These are phyloP conservation scores for Frankliniella intonsa DNA, from an alignment of 2,888 invertebrate species.

Conservation along the genomic window DNA sequence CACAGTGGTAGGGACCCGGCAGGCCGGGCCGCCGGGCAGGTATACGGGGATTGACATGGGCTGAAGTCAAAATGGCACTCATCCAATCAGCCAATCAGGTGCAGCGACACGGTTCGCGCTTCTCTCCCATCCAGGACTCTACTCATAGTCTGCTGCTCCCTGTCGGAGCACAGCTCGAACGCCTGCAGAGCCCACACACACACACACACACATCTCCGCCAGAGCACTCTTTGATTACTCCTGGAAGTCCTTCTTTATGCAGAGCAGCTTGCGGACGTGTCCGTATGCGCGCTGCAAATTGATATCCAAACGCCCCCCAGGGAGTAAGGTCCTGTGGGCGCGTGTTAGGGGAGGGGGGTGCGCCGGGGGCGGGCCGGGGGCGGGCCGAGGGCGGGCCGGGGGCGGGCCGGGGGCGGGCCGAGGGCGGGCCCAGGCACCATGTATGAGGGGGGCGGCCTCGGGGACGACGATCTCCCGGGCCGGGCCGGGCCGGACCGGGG, in stretches of 20 bases:
- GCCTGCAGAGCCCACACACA: neutral
- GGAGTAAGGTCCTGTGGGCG: neutral
- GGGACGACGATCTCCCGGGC: neutral
- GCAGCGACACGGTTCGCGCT: too few species aligned
- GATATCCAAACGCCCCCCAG: slow-evolving; percentile 2
- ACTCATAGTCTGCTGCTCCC: too few species aligned
- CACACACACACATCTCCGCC: neutral
- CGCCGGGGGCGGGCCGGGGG: neutral
- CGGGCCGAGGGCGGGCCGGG: neutral
- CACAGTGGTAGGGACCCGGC: too few species aligned
- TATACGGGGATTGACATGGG: too few species aligned
- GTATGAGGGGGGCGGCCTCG: neutral
- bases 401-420: neutral
- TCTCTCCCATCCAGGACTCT: too few species aligned
- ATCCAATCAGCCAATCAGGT: too few species aligned
- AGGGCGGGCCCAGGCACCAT: neutral
- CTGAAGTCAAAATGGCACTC: too few species aligned
- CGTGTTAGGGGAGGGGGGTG: neutral
- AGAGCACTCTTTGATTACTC: neutral
- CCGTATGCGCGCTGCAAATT: slow-evolving; percentile 1
- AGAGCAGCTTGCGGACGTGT: neutral
- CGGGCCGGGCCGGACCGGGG: neutral
- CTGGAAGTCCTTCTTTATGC: neutral
- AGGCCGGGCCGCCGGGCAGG: too few species aligned
- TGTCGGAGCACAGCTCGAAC: neutral